Evolutionary conservation across 1,140 invertebrate species (phyloP).

Genomic region (Pomacea maculata): DNA sequence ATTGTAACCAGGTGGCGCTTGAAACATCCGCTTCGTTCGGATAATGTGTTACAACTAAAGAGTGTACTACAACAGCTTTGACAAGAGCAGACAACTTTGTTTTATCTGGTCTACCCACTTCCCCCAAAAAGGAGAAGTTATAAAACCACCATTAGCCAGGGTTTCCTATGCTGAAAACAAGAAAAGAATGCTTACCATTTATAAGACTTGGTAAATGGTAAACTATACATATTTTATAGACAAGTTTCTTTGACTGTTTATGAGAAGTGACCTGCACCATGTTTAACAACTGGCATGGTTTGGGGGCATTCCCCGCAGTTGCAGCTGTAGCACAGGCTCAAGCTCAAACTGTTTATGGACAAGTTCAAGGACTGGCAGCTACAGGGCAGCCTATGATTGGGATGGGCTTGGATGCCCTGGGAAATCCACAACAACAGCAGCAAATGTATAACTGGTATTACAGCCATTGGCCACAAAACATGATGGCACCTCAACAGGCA

Average conservation of each 20-base stretch:
- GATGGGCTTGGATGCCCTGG: slow-evolving; percentile 12
- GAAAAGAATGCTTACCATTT: not conserved
- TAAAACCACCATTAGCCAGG: no score
- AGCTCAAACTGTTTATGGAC: slow-evolving; percentile 4
- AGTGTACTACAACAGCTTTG: no score
- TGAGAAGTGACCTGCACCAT: not conserved
- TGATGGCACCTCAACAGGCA: slow-evolving; percentile 10
- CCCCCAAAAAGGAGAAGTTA: no score
- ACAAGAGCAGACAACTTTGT: no score
- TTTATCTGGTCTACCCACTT: no score
- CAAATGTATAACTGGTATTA: slow-evolving; percentile 43
- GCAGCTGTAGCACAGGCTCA: not conserved
- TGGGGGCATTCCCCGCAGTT: not conserved
- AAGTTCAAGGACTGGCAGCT: slow-evolving; percentile 8
- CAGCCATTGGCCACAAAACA: slow-evolving; percentile 25
- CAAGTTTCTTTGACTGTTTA: not conserved
- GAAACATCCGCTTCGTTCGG: no score
- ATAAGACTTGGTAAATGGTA: not conserved
- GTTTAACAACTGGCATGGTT: slow-evolving; percentile 14
- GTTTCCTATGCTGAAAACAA: no score
- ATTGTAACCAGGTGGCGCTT: no score
- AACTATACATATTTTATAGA: not conserved
- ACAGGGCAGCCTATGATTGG: not conserved
- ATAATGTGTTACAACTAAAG: no score
- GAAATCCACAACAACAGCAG: slow-evolving; percentile 25